Evolutionary conservation across 1,140 invertebrate genomes (phyloP).

Genomic region (Prorops nasuta): DNA sequence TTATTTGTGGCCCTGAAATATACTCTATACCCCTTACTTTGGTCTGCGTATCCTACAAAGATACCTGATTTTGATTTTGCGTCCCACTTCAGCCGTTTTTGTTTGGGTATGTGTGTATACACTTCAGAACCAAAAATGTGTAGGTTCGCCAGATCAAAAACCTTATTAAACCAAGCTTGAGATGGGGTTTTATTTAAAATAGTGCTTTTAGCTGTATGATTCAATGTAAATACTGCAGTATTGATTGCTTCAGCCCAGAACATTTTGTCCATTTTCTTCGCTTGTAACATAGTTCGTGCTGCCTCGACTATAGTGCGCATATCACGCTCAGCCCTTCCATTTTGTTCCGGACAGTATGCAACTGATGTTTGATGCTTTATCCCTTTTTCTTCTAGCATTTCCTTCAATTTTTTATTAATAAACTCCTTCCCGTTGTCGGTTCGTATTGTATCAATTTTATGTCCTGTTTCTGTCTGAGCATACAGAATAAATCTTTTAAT

Average conservation of each 20-base stretch:
- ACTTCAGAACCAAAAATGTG: not conserved
- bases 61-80: conserved; percentile 2
- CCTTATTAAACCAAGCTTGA: not conserved
- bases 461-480: not conserved
- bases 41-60: conserved; percentile 10
- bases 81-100: conserved; percentile 26
- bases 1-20: no score
- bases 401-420: not conserved
- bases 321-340: conserved; percentile 9
- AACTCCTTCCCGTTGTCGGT: not conserved
- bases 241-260: not conserved
- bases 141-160: not conserved
- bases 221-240: not conserved
- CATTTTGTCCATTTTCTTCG: no score
- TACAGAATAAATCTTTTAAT: not conserved
- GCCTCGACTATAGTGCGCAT: conserved; percentile 9
- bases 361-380: conserved; percentile 4
- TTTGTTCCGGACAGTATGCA: conserved; percentile 29
- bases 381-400: not conserved
- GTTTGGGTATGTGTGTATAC: conserved; percentile 17
- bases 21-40: conserved; percentile 10
- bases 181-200: not conserved
- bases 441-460: not conserved
- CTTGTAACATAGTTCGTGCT: not conserved
- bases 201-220: not conserved